Evolutionary conservation across 1,140 invertebrate genomes (phyloP).

Genomic region (Polypedilum vanderplanki): DNA sequence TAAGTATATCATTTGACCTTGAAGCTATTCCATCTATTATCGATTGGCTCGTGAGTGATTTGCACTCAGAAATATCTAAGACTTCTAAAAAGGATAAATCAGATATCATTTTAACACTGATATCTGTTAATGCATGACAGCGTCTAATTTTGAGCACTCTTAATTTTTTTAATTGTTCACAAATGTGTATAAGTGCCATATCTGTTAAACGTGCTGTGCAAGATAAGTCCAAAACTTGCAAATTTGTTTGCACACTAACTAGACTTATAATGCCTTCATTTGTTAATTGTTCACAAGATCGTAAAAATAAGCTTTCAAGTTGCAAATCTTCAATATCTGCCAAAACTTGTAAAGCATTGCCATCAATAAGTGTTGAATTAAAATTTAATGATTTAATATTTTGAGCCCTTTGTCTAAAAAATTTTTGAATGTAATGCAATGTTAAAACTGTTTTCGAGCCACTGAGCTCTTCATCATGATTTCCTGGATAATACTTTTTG

Average conservation of each 20-base stretch:
- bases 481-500: slow-evolving; percentile 56
- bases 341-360: slow-evolving; percentile 50
- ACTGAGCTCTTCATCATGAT: slow-evolving; percentile 42
- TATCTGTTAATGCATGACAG: slow-evolving; percentile 55
- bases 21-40: slow-evolving; percentile 51
- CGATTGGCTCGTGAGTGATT: slow-evolving; percentile 53
- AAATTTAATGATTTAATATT: slow-evolving; percentile 55
- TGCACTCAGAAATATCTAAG: slow-evolving; percentile 60
- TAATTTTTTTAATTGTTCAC: slow-evolving; percentile 50
- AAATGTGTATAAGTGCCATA: slow-evolving; percentile 51
- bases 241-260: slow-evolving; percentile 49
- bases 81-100: slow-evolving; percentile 49
- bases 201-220: slow-evolving; percentile 57
- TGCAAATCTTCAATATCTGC: slow-evolving; percentile 48
- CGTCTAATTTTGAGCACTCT: slow-evolving; percentile 50
- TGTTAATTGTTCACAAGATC: slow-evolving; percentile 59
- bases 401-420: slow-evolving; percentile 48
- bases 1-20: slow-evolving; percentile 43
- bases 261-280: slow-evolving; percentile 52
- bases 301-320: slow-evolving; percentile 51
- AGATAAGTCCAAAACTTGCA: slow-evolving; percentile 55
- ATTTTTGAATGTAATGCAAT: slow-evolving; percentile 56
- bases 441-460: slow-evolving; percentile 62
- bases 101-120: slow-evolving; percentile 48
- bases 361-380: slow-evolving; percentile 58